phyloP scores from a whole-genome alignment of 2,888 invertebrate genomes.

The Drosophila tanythrix region DNA sequence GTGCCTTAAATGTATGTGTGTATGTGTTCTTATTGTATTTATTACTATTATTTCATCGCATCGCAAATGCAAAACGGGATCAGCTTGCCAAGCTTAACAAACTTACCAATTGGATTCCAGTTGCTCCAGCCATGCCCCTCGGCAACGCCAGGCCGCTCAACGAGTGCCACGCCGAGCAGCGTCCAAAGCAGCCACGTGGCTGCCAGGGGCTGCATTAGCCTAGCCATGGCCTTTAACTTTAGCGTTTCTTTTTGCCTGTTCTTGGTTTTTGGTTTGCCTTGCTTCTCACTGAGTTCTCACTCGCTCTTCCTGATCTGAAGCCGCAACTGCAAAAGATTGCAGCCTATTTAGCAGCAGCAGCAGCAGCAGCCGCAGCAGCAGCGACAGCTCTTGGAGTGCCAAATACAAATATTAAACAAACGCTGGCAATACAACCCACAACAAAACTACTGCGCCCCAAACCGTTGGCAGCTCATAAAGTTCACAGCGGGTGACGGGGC shows the following conservation, averaged over 20 bases:
- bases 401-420: constrained; percentile 40
- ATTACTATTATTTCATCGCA: background rate
- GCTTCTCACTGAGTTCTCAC: background rate
- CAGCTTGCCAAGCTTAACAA: constrained; percentile 1
- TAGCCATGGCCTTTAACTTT: constrained; percentile 44
- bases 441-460: constrained; percentile 6
- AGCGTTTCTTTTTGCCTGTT: background rate
- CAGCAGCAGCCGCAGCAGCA: background rate
- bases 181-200: constrained; percentile 69
- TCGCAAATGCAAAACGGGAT: constrained; percentile 5
- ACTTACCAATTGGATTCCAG: constrained; percentile 54
- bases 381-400: constrained; percentile 40
- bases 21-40: background rate
- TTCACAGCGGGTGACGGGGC: constrained; percentile 60
- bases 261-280: background rate
- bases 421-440: background rate
- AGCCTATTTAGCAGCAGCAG: constrained; percentile 35
- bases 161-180: constrained; percentile 46
- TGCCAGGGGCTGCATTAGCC: constrained; percentile 60
- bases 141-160: constrained; percentile 17
- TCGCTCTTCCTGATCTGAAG: background rate
- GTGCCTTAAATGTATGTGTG: background rate
- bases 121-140: constrained; percentile 45
- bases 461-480: constrained; percentile 55
- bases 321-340: constrained; percentile 47